Percentiles rank a stretch among this genome's conserved stretches.
phyloP scores from a whole-genome alignment of 1,140 invertebrate genomes.

The Drosophila seguyi region DNA sequence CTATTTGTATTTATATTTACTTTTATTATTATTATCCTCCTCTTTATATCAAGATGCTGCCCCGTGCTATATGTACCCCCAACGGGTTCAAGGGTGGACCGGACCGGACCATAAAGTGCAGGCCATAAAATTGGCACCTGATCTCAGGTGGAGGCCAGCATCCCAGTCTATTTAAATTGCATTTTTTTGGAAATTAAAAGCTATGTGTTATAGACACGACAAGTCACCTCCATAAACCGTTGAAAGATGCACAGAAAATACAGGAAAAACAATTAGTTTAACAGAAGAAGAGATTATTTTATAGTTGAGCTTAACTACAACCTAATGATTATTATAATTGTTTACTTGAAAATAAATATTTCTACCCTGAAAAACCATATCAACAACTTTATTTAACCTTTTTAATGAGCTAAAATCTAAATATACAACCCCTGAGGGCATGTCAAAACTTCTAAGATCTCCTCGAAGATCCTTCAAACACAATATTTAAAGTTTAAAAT shows the following conservation, averaged over 20 bases:
- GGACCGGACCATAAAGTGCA: constrained; percentile 5
- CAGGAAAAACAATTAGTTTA: neutral
- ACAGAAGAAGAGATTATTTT: neutral
- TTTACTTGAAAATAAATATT: neutral
- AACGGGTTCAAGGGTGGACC: constrained; percentile 28
- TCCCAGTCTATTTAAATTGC: constrained; percentile 2
- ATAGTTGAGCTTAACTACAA: neutral
- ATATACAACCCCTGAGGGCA: neutral
- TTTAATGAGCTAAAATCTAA: neutral
- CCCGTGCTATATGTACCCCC: neutral
- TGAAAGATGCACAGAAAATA: neutral
- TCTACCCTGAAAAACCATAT: too few species aligned
- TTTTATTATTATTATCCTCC: constrained; percentile 29
- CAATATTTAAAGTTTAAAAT: neutral
- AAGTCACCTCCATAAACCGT: neutral
- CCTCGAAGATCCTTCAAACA: neutral
- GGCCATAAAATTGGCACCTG: constrained; percentile 9
- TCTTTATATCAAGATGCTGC: neutral
- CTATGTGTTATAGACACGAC: constrained; percentile 2
- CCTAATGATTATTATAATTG: too few species aligned
- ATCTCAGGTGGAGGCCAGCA: constrained; percentile 2
- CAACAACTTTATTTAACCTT: neutral
- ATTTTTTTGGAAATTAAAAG: constrained; percentile 12
- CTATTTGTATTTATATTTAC: constrained; percentile 7
- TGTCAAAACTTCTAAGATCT: neutral